Evolutionary conservation across 2,888 invertebrate species (phyloP).

Genomic region (Philaethria dido): DNA sequence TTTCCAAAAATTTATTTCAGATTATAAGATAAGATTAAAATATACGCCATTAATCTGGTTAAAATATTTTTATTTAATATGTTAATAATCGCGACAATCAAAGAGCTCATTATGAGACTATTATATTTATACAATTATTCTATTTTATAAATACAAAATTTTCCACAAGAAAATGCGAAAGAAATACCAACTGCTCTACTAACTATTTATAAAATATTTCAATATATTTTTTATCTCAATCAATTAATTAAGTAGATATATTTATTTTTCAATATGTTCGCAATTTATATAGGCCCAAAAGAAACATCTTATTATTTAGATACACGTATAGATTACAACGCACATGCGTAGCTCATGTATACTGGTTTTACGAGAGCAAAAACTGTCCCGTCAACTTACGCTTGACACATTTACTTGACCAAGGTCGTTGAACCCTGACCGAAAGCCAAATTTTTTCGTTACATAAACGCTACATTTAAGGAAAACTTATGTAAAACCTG

Average conservation of each 20-base stretch:
- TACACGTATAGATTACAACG: conserved; percentile 23
- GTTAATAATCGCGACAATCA: too few relatives aligned
- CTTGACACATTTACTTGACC: conserved; percentile 44
- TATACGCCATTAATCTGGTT: too few relatives aligned
- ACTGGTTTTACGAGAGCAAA: conserved; percentile 40
- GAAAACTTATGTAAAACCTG: conserved; percentile 19
- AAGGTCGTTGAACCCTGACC: conserved; percentile 44
- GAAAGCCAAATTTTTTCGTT: conserved; percentile 38
- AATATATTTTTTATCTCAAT: neutral
- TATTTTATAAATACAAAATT: too few relatives aligned
- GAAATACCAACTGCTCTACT: too few relatives aligned
- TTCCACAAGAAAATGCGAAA: too few relatives aligned
- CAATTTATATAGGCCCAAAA: neutral
- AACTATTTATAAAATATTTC: neutral
- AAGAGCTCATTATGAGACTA: too few relatives aligned
- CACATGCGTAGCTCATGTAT: conserved; percentile 26
- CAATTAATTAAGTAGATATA: neutral
- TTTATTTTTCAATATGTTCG: neutral
- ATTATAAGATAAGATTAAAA: too few relatives aligned
- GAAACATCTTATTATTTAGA: conserved; percentile 5
- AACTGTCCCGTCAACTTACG: conserved; percentile 44
- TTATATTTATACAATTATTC: too few relatives aligned
- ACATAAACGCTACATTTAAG: conserved; percentile 32
- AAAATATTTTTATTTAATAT: too few relatives aligned
- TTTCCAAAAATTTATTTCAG: too few relatives aligned